Percentiles rank a stretch among this genome's conserved stretches.
These are phyloP conservation scores for Drepanosiphum platanoidis DNA, from an alignment of 2,888 invertebrate genomes.

Conservation along the genomic window DNA sequence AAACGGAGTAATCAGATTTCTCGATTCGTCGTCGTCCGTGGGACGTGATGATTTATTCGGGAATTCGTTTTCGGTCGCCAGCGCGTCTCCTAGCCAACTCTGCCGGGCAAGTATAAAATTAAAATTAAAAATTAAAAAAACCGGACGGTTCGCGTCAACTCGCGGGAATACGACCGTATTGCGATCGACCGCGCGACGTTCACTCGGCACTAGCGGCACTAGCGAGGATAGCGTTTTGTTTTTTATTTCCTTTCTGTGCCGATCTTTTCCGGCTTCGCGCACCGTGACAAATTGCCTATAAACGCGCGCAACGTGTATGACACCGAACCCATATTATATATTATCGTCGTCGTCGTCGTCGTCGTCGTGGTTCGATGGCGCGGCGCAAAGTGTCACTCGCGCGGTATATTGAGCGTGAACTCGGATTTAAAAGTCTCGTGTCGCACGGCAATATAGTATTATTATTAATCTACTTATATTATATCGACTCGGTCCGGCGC, in stretches of 20 bases:
- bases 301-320: not conserved
- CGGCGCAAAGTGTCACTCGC: not conserved
- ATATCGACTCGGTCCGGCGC: too few relatives aligned
- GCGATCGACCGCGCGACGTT: not conserved
- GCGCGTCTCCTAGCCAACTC: too few relatives aligned
- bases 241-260: not conserved
- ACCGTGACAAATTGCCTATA: slow-evolving; percentile 25
- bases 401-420: slow-evolving; percentile 18
- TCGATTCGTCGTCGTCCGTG: not conserved
- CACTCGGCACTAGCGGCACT: too few relatives aligned
- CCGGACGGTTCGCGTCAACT: slow-evolving; percentile 30
- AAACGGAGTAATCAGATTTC: too few relatives aligned
- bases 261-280: not conserved
- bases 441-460: too few relatives aligned
- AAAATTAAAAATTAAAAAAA: too few relatives aligned
- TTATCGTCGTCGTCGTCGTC: not conserved
- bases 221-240: not conserved
- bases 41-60: too few relatives aligned
- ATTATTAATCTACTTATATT: too few relatives aligned
- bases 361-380: not conserved
- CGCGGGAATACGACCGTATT: slow-evolving; percentile 25
- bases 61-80: too few relatives aligned
- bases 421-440: not conserved
- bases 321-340: not conserved
- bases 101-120: too few relatives aligned